These are phyloP conservation scores for Isaurus tuberculatus DNA, from an alignment of 92 coral and sea anemone species.

Conservation along the genomic window DNA sequence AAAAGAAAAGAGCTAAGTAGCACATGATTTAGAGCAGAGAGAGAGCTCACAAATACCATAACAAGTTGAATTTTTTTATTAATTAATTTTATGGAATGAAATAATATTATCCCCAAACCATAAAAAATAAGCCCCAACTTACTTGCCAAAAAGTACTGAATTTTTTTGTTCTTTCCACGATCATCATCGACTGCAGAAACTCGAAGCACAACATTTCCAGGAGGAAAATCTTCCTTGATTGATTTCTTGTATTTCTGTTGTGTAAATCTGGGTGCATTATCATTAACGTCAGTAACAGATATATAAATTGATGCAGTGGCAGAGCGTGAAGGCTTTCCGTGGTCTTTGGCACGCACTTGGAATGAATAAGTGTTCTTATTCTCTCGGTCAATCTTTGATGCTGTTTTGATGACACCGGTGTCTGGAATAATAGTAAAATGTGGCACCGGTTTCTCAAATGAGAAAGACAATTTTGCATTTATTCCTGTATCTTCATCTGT, in stretches of 20 bases:
- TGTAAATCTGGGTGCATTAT: conserved; percentile 82
- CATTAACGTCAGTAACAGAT: conserved; percentile 87
- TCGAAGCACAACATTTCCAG: conserved; percentile 67
- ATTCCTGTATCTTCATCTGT: conserved; percentile 84
- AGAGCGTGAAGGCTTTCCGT: conserved; percentile 73
- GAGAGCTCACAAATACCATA: too few relatives aligned
- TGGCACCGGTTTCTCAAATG: conserved; percentile 59
- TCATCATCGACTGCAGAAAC: conserved; percentile 90
- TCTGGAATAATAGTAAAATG: conserved; percentile 70
- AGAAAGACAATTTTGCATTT: conserved; percentile 88
- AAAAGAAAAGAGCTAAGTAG: too few relatives aligned
- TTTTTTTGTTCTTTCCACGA: conserved; percentile 74
- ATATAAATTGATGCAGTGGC: conserved; percentile 78
- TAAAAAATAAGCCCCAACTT: conserved; percentile 37
- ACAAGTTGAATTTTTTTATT: too few relatives aligned
- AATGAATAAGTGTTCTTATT: conserved; percentile 64
- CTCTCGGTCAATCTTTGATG: conserved; percentile 75
- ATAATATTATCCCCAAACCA: too few relatives aligned
- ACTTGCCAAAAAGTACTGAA: conserved; percentile 76
- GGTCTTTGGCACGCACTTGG: conserved; percentile 84
- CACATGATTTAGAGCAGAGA: too few relatives aligned
- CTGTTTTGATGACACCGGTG: conserved; percentile 79
- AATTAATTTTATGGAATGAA: too few relatives aligned
- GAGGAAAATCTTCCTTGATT: conserved; percentile 67
- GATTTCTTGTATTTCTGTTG: conserved; percentile 62